These are phyloP conservation scores for Chouioia cunea DNA, from an alignment of 2,888 invertebrate species.

Conservation along the genomic window DNA sequence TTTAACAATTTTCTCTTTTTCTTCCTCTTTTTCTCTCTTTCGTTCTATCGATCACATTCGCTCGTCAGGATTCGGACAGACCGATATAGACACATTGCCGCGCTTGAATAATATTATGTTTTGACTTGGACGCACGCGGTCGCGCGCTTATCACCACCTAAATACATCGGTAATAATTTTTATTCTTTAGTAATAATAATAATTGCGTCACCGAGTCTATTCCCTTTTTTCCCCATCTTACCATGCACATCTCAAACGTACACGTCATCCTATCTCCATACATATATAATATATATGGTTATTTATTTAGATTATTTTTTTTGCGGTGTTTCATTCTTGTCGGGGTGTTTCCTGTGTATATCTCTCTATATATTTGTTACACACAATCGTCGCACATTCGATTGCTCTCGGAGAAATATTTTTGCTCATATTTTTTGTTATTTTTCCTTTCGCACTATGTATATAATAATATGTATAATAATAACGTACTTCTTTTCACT, in stretches of 20 bases:
- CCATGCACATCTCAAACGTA: background rate
- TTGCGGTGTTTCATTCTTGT: too few species aligned
- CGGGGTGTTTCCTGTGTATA: background rate
- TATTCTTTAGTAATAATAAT: slow-evolving; percentile 45
- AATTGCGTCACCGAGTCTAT: slow-evolving; percentile 26
- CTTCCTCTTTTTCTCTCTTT: background rate
- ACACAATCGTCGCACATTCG: slow-evolving; percentile 4
- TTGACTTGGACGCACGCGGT: slow-evolving; percentile 6
- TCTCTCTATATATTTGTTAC: slow-evolving; percentile 6
- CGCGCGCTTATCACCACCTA: slow-evolving; percentile 43
- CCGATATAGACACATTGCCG: background rate
- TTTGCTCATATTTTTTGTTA: background rate
- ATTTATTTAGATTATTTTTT: too few species aligned
- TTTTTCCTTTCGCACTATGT: slow-evolving; percentile 21
- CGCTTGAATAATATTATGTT: slow-evolving; percentile 29
- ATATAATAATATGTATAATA: slow-evolving; percentile 44
- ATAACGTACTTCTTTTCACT: slow-evolving; percentile 28
- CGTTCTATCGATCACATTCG: background rate
- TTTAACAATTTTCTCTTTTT: slow-evolving; percentile 29
- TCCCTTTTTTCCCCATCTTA: background rate
- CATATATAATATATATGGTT: background rate
- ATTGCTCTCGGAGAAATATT: slow-evolving; percentile 21
- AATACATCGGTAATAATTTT: slow-evolving; percentile 49
- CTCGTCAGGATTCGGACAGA: background rate
- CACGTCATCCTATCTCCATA: background rate